Percentiles rank a stretch among this genome's conserved stretches.
phyloP scores from a whole-genome alignment of 2,113 vertebrate species.

The Promerops cafer region DNA sequence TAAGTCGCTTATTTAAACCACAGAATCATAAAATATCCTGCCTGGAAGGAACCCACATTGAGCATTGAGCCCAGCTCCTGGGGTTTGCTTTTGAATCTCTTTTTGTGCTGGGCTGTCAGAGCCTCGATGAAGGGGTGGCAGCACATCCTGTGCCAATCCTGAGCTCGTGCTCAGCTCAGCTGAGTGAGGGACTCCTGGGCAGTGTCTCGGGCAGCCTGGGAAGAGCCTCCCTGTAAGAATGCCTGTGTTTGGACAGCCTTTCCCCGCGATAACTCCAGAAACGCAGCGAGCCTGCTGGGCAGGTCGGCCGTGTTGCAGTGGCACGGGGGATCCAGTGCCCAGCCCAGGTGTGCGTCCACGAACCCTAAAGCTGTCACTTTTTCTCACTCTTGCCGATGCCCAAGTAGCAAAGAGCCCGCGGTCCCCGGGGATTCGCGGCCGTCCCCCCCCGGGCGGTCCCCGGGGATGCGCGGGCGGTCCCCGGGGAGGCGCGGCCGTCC shows the following conservation, averaged over 20 bases:
- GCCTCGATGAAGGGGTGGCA: no score
- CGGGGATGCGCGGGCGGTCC: neutral
- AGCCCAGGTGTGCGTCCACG: neutral
- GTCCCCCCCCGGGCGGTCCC: no score
- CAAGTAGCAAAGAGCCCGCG: neutral
- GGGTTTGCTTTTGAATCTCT: neutral
- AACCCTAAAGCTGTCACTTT: neutral
- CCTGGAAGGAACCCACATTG: neutral
- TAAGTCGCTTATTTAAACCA: neutral
- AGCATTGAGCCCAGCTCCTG: neutral
- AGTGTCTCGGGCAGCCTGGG: neutral
- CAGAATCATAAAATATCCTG: neutral
- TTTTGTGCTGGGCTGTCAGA: neutral
- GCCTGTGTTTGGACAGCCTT: neutral
- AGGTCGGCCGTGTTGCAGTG: neutral
- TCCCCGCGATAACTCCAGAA: neutral
- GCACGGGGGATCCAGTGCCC: neutral
- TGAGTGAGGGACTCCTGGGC: neutral
- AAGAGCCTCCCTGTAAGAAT: neutral
- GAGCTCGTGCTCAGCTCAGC: neutral
- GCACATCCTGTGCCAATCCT: no score
- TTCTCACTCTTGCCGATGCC: rapidly evolving
- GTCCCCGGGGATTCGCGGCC: neutral
- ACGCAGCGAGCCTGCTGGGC: neutral
- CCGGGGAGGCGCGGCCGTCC: no score